Conservation (phyloP, 2,797 vertebrate genomes). For the Coendou prehensilis region DNA sequence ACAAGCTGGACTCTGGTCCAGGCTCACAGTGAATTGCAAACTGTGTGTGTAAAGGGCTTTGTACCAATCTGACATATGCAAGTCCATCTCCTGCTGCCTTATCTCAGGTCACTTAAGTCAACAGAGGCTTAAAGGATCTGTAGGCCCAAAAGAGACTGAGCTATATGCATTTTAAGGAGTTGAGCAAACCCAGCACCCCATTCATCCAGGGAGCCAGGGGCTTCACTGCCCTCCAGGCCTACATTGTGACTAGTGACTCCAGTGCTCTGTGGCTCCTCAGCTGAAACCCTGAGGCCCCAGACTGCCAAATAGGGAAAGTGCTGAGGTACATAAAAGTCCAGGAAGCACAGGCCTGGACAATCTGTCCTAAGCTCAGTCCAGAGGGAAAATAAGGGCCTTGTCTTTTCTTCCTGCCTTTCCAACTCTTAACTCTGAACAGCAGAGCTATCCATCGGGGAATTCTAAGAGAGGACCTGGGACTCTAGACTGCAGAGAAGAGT, state of each 20-base stretch:
- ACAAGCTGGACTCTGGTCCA: conserved; percentile 46
- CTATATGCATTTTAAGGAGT: not conserved
- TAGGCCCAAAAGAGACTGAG: not conserved
- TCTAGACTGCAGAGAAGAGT: not conserved
- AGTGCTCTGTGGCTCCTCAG: not conserved
- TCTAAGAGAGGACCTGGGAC: not conserved
- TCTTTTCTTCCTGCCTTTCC: not conserved
- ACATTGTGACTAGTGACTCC: not conserved
- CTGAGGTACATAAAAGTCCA: not conserved
- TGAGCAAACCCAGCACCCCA: not conserved
- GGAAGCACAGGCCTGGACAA: not conserved
- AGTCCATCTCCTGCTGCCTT: not conserved
- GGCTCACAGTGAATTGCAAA: conserved; percentile 4
- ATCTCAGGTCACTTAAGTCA: conserved; percentile 39
- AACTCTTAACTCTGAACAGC: not conserved
- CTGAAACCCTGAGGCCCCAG: not conserved
- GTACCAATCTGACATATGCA: not conserved
- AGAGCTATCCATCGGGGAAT: not conserved
- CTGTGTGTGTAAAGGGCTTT: not conserved
- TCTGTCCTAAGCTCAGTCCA: not conserved
- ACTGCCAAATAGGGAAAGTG: not conserved
- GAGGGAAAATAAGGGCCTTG: not conserved
- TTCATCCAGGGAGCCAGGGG: no score
- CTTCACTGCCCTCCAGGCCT: not conserved
- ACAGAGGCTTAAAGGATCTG: conserved; percentile 56